Base-by-base conservation (phyloP, 1,140 invertebrate genomes). In the Drosophila kanapiae region DNA sequence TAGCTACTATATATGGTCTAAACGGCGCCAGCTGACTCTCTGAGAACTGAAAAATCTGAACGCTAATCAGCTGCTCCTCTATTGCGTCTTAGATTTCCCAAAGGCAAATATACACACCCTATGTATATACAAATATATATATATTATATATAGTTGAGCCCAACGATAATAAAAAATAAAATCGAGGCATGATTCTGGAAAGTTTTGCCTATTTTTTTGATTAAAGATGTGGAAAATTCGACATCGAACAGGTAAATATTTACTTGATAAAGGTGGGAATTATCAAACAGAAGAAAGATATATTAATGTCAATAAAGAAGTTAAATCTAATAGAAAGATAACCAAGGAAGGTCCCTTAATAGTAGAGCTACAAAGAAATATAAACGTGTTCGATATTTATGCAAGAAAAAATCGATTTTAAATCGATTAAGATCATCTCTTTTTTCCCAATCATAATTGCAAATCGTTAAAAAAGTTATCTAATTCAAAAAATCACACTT, bases 41-140 rank as follows among this genome's bases (percentile, higher is more conserved):
- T 49, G 60, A 27, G 60, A 76, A 58, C 35, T 76, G 23, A 77
- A 67, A 77, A 77, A 77, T 77, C 75, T 77, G 40, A 60, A 42
- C 33, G 38, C 48, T 78, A 77, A 78, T 78, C 75, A 78, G 63
- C 37, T 68, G 29, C 33, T 57, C 29, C 37, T 65, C 33, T 57
- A 77, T 57, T 78, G 75, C 74, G 75, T 61, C 63, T 77, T 54
- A 60, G 54, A 40, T 77, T 77, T 75, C 40, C 62, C 70, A 40
- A 45, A 27, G 45, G 42, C 40, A 13, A 63, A 74, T 53, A 42
- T 53, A 37, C 14, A 49, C n/a, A 53, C 16, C 31, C 18, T 9
- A 53, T 53, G 16, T n/a, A 16, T 40, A 61, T 51, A 45, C 35
- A 6, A 3, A 31, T 31, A 31, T 27, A 48, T 31, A 16, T 16